phyloP scores from a whole-genome alignment of 2,113 vertebrate genomes.

The Nycticebus coucang region DNA sequence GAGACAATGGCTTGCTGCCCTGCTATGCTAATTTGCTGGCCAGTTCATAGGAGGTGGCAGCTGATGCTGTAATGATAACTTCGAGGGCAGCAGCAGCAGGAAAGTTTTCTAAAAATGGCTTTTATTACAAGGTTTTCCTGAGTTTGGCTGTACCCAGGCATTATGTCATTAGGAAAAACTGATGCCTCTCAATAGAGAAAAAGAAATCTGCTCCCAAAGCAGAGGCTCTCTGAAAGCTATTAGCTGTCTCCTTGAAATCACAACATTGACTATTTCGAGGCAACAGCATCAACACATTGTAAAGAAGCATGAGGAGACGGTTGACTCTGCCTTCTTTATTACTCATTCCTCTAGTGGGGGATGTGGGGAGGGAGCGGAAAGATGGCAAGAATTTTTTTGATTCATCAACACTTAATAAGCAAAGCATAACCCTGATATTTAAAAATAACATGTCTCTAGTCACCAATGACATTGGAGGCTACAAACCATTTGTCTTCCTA shows the following conservation, averaged over 20 bases:
- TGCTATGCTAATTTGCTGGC: slow-evolving; percentile 55
- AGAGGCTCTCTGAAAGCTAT: slow-evolving; percentile 73
- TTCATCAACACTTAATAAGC: slow-evolving; percentile 66
- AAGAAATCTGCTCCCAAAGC: slow-evolving; percentile 71
- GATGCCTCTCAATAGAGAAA: slow-evolving; percentile 71
- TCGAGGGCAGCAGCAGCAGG: slow-evolving; percentile 27
- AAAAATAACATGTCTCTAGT: slow-evolving; percentile 49
- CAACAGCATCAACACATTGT: slow-evolving; percentile 70
- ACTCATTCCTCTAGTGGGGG: slow-evolving; percentile 60
- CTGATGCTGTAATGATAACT: slow-evolving; percentile 59
- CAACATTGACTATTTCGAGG: slow-evolving; percentile 69
- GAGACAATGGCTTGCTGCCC: background rate
- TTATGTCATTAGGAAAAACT: slow-evolving; percentile 83
- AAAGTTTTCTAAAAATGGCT: slow-evolving; percentile 74
- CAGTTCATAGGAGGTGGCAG: slow-evolving; percentile 51
- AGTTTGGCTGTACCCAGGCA: slow-evolving; percentile 66
- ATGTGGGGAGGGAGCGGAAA: slow-evolving; percentile 36
- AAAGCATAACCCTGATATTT: slow-evolving; percentile 22
- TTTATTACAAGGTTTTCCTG: slow-evolving; percentile 75
- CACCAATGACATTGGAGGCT: slow-evolving; percentile 13
- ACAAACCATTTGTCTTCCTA: background rate
- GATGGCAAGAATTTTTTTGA: background rate
- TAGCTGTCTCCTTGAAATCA: slow-evolving; percentile 75
- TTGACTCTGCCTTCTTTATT: slow-evolving; percentile 64
- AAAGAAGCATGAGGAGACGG: slow-evolving; percentile 54